These are phyloP conservation scores for Drosophila obscura DNA, from an alignment of 1,140 invertebrate genomes.

Conservation along the genomic window DNA sequence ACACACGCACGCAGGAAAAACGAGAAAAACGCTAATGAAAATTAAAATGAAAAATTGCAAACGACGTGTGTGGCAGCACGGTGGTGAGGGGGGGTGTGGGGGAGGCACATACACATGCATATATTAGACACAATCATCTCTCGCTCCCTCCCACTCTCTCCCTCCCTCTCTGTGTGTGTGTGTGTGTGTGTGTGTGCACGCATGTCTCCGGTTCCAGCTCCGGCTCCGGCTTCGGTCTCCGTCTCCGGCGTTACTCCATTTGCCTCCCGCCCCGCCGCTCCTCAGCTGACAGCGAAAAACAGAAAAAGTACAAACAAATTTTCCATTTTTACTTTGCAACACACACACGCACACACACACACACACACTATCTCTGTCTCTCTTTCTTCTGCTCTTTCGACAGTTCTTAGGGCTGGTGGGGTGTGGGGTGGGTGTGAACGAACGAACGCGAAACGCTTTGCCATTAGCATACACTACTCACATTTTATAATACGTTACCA, in stretches of 20 bases:
- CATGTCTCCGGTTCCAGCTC: constrained; percentile 24
- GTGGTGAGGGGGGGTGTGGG: not conserved
- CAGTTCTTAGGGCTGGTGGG: constrained; percentile 20
- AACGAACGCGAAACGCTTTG: constrained; percentile 36
- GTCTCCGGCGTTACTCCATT: too few relatives aligned
- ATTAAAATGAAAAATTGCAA: constrained; percentile 84
- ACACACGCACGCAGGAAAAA: constrained; percentile 53
- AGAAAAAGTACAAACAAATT: constrained; percentile 68
- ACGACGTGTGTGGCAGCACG: constrained; percentile 70
- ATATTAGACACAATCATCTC: constrained; percentile 65
- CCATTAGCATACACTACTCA: constrained; percentile 82
- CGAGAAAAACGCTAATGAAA: constrained; percentile 83
- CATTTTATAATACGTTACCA: constrained; percentile 70
- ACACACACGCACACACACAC: too few relatives aligned
- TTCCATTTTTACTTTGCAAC: constrained; percentile 69
- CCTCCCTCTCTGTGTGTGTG: constrained; percentile 19
- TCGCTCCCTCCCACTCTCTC: too few relatives aligned
- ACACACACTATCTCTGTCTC: not conserved
- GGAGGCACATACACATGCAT: constrained; percentile 34
- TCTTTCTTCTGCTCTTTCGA: constrained; percentile 16
- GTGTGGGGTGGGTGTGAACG: constrained; percentile 1
- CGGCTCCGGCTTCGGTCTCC: not conserved
- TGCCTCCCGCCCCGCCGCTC: too few relatives aligned
- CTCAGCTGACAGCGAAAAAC: constrained; percentile 29
- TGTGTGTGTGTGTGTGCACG: constrained; percentile 35